Evolutionary conservation across 1,140 invertebrate genomes (phyloP).

Genomic region (Neodiprion fabricii): DNA sequence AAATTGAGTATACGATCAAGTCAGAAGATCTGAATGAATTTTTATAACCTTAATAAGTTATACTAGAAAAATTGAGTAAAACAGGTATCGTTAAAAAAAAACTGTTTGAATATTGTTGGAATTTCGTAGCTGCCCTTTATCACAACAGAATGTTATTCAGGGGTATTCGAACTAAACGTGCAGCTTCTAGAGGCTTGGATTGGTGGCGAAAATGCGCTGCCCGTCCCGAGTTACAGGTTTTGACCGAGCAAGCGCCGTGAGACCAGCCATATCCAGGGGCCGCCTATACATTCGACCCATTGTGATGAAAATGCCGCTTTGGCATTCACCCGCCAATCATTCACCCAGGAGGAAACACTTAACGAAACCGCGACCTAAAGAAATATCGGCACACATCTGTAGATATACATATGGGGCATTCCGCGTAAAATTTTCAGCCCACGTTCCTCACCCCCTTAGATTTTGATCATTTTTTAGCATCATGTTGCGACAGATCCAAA

Average conservation of each 20-base stretch:
- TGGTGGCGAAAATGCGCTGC: constrained; percentile 15
- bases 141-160: constrained; percentile 38
- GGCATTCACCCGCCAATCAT: constrained; percentile 46
- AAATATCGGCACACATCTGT: not conserved
- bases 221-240: constrained; percentile 1
- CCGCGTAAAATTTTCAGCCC: too few species aligned
- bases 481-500: too few species aligned
- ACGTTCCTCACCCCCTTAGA: too few species aligned
- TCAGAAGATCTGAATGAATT: too few species aligned
- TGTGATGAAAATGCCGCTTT: constrained; percentile 44
- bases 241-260: not conserved
- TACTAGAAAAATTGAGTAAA: too few species aligned
- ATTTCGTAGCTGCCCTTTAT: constrained; percentile 29
- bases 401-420: too few species aligned
- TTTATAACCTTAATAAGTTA: too few species aligned
- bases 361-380: constrained; percentile 23
- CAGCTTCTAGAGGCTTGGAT: not conserved
- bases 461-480: too few species aligned
- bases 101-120: too few species aligned
- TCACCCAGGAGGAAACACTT: constrained; percentile 39
- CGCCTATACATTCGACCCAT: constrained; percentile 25
- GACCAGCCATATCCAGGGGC: not conserved
- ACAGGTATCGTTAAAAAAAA: too few species aligned
- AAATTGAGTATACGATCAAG: too few species aligned
- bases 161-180: constrained; percentile 26